A percentile compares a stretch with the other conserved stretches of the same genome.
Conservation (phyloP, 2,888 invertebrate species). For the Agriotes lineatus region DNA sequence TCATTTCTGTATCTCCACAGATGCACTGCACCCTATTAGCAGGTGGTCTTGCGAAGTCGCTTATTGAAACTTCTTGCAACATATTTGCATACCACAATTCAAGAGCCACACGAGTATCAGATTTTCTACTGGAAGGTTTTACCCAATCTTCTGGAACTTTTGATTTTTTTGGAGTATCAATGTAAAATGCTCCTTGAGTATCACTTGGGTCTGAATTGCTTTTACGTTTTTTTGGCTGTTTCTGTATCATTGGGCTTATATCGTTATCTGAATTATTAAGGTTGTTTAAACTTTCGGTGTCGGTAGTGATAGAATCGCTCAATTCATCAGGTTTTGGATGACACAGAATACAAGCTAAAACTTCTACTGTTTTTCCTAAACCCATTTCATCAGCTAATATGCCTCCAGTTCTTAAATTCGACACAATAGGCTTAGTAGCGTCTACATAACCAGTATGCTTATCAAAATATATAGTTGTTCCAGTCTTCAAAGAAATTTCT, state of each 20-base stretch:
- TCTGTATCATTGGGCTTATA: constrained; percentile 32
- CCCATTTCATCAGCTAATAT: constrained; percentile 88
- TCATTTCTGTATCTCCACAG: constrained; percentile 60
- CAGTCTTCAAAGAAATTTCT: constrained; percentile 55
- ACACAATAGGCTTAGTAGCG: constrained; percentile 59
- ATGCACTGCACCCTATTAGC: constrained; percentile 61
- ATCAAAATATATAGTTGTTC: constrained; percentile 60
- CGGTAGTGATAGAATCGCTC: neutral
- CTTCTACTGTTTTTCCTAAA: constrained; percentile 84
- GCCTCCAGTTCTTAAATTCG: constrained; percentile 71
- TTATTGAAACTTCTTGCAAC: constrained; percentile 49
- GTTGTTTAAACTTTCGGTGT: neutral
- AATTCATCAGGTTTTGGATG: constrained; percentile 22
- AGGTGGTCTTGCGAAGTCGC: constrained; percentile 10
- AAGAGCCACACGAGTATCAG: constrained; percentile 52
- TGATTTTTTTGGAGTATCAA: constrained; percentile 48
- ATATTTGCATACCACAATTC: constrained; percentile 58
- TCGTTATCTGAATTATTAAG: neutral
- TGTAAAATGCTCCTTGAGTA: constrained; percentile 14
- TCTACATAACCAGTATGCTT: constrained; percentile 66
- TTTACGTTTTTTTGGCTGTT: constrained; percentile 42
- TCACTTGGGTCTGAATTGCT: constrained; percentile 1
- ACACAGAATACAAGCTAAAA: constrained; percentile 74
- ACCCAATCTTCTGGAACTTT: constrained; percentile 52
- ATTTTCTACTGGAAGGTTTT: constrained; percentile 51